Conservation (phyloP, 2,113 vertebrate genomes). For the Todiramphus saurophagus region DNA sequence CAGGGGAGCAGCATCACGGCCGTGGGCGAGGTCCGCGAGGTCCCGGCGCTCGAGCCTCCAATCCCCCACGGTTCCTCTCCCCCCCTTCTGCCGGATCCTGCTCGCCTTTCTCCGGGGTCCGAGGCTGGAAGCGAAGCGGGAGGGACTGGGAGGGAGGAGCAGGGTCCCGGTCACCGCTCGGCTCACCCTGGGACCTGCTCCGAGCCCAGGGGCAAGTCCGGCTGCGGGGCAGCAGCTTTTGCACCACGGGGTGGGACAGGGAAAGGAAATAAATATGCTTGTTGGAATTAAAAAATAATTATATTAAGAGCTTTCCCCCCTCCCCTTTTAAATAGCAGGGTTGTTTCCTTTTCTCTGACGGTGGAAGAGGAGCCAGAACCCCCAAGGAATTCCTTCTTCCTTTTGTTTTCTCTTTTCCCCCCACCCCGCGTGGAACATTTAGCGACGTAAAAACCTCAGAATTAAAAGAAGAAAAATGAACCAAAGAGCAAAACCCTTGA, state of each 20-base stretch:
- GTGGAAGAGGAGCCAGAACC: not conserved
- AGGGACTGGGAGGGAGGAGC: not conserved
- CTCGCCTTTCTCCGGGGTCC: not conserved
- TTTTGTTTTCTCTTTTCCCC: too few species aligned
- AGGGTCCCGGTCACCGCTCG: too few species aligned
- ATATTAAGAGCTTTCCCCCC: slow-evolving; percentile 36
- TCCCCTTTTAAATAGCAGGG: slow-evolving; percentile 7
- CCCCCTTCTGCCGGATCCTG: not conserved
- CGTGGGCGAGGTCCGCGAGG: not conserved
- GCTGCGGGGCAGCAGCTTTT: too few species aligned
- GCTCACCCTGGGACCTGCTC: too few species aligned
- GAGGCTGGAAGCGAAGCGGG: not conserved
- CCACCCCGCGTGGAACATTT: too few species aligned
- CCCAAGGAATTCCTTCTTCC: not conserved
- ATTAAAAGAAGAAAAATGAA: not conserved
- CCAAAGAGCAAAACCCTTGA: not conserved
- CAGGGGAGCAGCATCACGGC: not conserved
- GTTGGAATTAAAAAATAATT: not conserved
- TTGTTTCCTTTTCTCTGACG: not conserved
- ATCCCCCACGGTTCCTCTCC: not conserved
- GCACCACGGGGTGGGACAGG: not conserved
- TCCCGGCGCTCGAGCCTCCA: not conserved
- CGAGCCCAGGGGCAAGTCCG: too few species aligned
- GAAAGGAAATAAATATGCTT: slow-evolving; percentile 60
- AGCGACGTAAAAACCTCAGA: not conserved